Evolutionary conservation across 2,888 invertebrate species (phyloP).

Genomic region (Entomobrya proxima): DNA sequence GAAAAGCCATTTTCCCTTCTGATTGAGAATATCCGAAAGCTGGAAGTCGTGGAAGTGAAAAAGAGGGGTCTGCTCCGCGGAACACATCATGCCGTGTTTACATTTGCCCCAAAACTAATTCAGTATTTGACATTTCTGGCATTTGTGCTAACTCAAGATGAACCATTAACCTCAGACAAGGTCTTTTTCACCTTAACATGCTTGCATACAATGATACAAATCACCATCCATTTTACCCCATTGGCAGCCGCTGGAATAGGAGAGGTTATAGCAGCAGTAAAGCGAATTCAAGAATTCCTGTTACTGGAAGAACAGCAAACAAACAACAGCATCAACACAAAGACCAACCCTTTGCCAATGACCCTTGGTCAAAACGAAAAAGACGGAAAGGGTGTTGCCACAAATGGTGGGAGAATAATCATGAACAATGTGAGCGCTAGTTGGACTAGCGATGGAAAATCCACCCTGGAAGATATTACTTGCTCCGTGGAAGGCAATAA

Average conservation of each 20-base stretch:
- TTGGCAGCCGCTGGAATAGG: conserved; percentile 46
- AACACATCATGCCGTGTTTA: conserved; percentile 33
- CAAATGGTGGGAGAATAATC: background rate
- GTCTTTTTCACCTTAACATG: conserved; percentile 54
- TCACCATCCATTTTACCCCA: conserved; percentile 52
- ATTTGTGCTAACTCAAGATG: conserved; percentile 36
- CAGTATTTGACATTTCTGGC: conserved; percentile 59
- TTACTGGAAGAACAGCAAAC: too few relatives aligned
- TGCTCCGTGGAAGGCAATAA: conserved; percentile 33
- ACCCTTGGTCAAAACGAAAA: background rate
- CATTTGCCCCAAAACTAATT: conserved; percentile 44
- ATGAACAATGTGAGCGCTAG: conserved; percentile 17
- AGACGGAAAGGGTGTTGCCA: background rate
- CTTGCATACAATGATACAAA: conserved; percentile 37
- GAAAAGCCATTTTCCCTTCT: conserved; percentile 80
- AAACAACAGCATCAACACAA: too few relatives aligned
- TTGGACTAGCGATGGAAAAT: background rate
- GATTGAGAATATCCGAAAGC: conserved; percentile 75
- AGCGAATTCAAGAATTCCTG: conserved; percentile 57
- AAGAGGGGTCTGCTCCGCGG: conserved; percentile 56
- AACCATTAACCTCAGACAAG: conserved; percentile 46
- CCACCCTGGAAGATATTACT: conserved; percentile 35
- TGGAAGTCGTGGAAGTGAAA: conserved; percentile 48
- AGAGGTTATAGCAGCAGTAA: conserved; percentile 45
- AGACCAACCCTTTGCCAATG: too few relatives aligned